Base-by-base conservation (phyloP, 2,888 invertebrate species). In the Folsomia candida region DNA sequence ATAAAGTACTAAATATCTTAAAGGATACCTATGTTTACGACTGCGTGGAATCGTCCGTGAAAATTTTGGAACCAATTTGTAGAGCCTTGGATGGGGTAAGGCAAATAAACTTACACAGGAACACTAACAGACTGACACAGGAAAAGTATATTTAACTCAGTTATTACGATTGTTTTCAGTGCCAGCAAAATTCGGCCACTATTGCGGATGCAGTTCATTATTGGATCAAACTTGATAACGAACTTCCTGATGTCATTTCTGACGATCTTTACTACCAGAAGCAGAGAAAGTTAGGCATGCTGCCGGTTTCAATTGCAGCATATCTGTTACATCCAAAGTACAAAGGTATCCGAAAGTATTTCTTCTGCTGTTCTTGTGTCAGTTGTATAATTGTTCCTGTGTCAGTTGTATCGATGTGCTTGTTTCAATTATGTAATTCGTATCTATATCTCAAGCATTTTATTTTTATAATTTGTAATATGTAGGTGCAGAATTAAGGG, bases 251-350 rank as follows among this genome's bases (percentile, higher is more conserved):
- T 22, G 24, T 25, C 3, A 59, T 65, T 60, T n/a, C 4, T 3
- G 47, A 37, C 1, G 1, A 27, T 9, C 2, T 51, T 2, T 71
- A 71, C 51, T 72, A 67, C 22, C 3, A 51, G 2, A 67, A 70
- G 24, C 68, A 69, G n/a, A 59, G 63, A 37, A 27, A 68, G n/a
- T 9, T 62, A 51, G 65, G 59, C 28, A 24, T 69, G 29, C 26
- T 27, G 1, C 47, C 28, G 3, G 65, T 72, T 9, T 63, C 51
- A 1, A 27, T 72, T 14, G 72, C 72, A 4, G 59, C 66, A 14
- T 51, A 69, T 37, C 65, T 72, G 68, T 18, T 72, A 24, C 68
- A 72, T 57, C 72, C 70, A 61, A 24, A 24, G n/a, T 62, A 67
- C 26, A 20, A 57, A 27, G 69, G 69, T 69, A 47, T 47, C 9